Base-by-base conservation (phyloP, 1,140 invertebrate genomes). In the Chrysoperla carnea region DNA sequence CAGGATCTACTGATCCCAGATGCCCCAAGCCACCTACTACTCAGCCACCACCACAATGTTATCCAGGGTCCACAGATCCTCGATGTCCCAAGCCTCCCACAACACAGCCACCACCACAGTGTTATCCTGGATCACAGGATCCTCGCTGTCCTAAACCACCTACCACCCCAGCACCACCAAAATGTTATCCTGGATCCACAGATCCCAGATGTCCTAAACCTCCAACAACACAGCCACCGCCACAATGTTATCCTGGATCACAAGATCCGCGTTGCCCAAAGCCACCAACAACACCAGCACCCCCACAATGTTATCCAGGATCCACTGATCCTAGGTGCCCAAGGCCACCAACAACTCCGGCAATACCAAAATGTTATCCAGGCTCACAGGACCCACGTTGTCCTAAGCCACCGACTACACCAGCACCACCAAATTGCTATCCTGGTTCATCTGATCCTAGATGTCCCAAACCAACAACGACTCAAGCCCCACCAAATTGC, bases 321-420 rank as follows among this genome's bases (percentile, higher is more conserved):
- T 56, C 53, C 5, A 55, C 36, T 0, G 56, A 63, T 52, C 55
- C 56, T 8, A 46, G 52, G 17, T 57, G 54, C 42, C 50, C 52
- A 4, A 29, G 44, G 42, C 33, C 40, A 37, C 45, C 52, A 35
- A 44, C 49, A 8, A 48, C 56, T 6, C 49, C 47, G 29, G 46
- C 43, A 12, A 42, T 41, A 33, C 48, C 56, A 40, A 40, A 48
- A 6, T 66, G 60, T 43, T 62, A 52, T 46, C 62, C 57, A 13
- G 63, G 63, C 38, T 60, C 54, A n/a, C 53, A 49, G 4, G 62
- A 67, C 54, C 64, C 64, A 23, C 49, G 62, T 42, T 68, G 64
- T 47, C 63, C 64, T 7, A 48, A 52, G 40, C 47, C 53, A 37
- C 47, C 54, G 23, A 57, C 54, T 14, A 48, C 45, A 6, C 49